These are phyloP conservation scores for Archilochus colubris DNA, from an alignment of 2,113 vertebrate genomes.

Conservation along the genomic window DNA sequence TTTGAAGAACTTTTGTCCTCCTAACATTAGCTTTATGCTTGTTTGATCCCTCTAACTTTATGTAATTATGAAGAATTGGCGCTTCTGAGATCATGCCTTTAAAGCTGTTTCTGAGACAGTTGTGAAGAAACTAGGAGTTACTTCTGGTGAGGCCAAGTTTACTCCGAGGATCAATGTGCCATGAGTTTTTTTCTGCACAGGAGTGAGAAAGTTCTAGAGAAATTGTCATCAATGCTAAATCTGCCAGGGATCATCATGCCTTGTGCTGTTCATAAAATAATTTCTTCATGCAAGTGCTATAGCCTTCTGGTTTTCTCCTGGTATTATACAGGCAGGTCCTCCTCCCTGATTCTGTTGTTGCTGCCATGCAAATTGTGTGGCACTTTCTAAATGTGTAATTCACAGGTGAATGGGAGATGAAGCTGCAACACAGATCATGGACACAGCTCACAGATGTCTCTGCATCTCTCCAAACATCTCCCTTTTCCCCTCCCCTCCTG, in stretches of 20 bases:
- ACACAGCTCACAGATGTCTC: neutral
- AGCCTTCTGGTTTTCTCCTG: fast-evolving
- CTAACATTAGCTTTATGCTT: neutral
- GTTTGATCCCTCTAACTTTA: neutral
- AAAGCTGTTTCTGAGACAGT: neutral
- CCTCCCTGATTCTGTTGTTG: neutral
- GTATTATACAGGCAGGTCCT: neutral
- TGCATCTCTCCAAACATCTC: neutral
- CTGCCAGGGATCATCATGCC: neutral
- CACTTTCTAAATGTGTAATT: neutral
- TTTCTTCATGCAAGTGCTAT: neutral
- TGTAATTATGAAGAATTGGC: neutral
- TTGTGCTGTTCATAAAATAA: neutral
- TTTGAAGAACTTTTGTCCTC: neutral
- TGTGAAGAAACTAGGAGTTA: neutral
- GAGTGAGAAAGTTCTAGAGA: neutral
- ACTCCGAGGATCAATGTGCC: neutral
- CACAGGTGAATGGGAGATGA: neutral
- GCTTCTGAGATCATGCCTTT: neutral
- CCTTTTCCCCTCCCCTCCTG: neutral
- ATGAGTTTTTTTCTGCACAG: neutral
- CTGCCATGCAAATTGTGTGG: neutral
- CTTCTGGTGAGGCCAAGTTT: neutral
- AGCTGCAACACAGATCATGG: fast-evolving
- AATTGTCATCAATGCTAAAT: neutral